Conservation (phyloP, 2,113 vertebrate species). For the Erythrocercus mccallii region DNA sequence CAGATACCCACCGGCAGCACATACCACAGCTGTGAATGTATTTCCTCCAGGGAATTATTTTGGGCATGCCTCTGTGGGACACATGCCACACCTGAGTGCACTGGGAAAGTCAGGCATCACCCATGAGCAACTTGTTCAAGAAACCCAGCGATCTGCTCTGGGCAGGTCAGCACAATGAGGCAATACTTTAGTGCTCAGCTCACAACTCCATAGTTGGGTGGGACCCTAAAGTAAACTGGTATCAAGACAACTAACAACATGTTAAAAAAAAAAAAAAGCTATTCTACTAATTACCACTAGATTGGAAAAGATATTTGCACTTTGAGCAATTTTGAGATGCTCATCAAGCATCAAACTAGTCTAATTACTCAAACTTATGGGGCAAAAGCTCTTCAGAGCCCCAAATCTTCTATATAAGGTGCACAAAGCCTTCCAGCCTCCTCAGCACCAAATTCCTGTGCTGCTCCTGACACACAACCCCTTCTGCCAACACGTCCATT, state of each 20-base stretch:
- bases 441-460: neutral
- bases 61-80: neutral
- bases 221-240: neutral
- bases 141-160: neutral
- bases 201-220: neutral
- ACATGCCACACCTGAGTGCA: neutral
- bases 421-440: neutral
- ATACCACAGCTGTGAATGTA: neutral
- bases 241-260: neutral
- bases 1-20: neutral
- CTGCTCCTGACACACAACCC: neutral
- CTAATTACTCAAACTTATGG: neutral
- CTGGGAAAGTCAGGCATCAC: neutral
- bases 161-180: neutral
- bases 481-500: neutral
- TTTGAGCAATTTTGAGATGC: neutral
- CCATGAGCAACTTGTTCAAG: rapidly evolving
- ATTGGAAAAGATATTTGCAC: neutral
- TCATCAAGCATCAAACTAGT: neutral
- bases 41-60: neutral
- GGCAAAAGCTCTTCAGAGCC: neutral
- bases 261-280: neutral
- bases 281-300: neutral
- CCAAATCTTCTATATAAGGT: rapidly evolving
- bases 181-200: neutral